Base-by-base conservation (phyloP, 2,888 invertebrate species). In the Ichneumoninae sp. region DNA sequence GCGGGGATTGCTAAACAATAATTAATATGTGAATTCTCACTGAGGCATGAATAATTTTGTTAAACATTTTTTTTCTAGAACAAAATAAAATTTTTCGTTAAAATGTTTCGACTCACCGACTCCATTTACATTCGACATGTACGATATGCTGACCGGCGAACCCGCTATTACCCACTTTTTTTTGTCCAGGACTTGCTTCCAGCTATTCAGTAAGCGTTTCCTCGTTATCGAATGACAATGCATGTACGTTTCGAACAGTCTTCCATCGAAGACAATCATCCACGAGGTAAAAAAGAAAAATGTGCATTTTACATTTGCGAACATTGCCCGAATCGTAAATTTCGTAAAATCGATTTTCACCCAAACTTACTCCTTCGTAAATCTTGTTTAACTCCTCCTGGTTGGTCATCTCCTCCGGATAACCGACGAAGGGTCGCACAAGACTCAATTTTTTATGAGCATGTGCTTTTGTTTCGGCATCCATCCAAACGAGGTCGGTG, bases 341-440 rank as follows among this genome's bases (percentile, higher is more conserved):
- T 33, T 0, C 36, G n/a, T 33, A 19, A 33, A 33, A 33, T 77
- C 5, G n/a, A 2, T 33, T 71, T 33, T 65, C 57, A 33, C 19
- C 7, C 40, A 1, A 22, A 71, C 80, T 40, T 89, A 97, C 97
- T 86, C 95, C 95, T 87, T 95, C 94, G 90, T 97, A 97, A 92
- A 96, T 96, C 30, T 95, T 94, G 90, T 97, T 96, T 54, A 98
- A 94, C 87, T 96, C 95, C 3, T 95, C 94, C 0, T 94, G 92
- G 72, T 96, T 95, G 77, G 96, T 95, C 88, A 97, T 96, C 96
- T 97, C 97, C 85, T 97, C 96, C 19, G 97, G 97, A 94, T 97
- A 97, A 33, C 97, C 97, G 71, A 98, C 97, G 91, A 96, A 96
- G 91, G 96, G 96, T 87, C 96, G 94, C 94, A 97, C 97, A 19